Evolutionary conservation across 2,797 vertebrate genomes (phyloP).

Genomic region (Chiloscyllium punctatum): DNA sequence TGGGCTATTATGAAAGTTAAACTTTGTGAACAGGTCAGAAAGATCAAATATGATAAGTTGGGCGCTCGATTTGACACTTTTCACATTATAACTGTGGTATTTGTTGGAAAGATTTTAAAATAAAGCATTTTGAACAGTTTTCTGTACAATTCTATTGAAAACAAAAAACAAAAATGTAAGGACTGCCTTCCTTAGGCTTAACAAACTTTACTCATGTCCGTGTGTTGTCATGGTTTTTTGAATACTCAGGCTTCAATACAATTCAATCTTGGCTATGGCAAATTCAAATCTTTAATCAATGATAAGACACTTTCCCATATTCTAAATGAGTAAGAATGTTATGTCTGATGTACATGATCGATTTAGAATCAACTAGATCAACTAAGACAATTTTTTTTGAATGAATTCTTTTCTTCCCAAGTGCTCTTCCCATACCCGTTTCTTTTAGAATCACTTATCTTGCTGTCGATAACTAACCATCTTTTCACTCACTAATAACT

Average conservation of each 20-base stretch:
- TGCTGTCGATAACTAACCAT: not conserved
- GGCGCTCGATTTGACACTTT: slow-evolving; percentile 45
- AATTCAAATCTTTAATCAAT: not conserved
- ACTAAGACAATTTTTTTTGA: not conserved
- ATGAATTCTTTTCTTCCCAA: not conserved
- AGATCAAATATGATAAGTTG: slow-evolving; percentile 50
- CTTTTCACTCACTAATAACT: not conserved
- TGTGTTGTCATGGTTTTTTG: not conserved
- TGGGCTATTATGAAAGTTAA: slow-evolving; percentile 54
- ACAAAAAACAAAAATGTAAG: not conserved
- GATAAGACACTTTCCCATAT: not conserved
- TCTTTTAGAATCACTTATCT: not conserved
- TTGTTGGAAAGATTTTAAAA: slow-evolving; percentile 46
- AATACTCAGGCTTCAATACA: not conserved
- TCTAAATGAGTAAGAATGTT: not conserved
- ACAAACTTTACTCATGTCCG: not conserved
- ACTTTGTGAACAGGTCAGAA: slow-evolving; percentile 52
- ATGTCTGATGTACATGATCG: not conserved
- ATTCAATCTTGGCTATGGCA: not conserved
- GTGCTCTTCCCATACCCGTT: not conserved
- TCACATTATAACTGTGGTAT: slow-evolving; percentile 48
- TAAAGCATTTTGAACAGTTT: slow-evolving; percentile 38
- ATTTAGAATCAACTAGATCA: not conserved
- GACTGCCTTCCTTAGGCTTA: not conserved
- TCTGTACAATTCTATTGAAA: slow-evolving; percentile 1